Evolutionary conservation across 92 coral and sea anemone species (phyloP).

Genomic region (Bergia sp.): DNA sequence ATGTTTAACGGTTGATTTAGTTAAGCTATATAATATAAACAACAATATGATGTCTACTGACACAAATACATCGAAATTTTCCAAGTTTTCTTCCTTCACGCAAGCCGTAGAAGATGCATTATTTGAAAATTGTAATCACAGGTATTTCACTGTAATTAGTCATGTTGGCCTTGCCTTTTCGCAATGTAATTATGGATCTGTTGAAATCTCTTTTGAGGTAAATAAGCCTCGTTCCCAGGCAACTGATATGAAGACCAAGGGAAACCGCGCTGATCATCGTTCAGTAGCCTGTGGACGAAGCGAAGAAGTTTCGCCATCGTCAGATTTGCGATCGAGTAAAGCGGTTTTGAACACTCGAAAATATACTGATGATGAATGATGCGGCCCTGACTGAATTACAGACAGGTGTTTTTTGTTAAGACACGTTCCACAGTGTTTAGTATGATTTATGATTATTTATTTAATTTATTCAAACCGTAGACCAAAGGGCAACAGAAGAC

Average conservation of each 20-base stretch:
- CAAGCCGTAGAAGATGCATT: no score
- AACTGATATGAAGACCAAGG: background rate
- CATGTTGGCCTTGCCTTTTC: no score
- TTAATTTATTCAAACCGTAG: slow-evolving; percentile 20
- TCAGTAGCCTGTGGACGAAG: background rate
- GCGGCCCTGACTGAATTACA: background rate
- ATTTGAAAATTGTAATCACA: no score
- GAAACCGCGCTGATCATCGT: background rate
- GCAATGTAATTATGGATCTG: no score
- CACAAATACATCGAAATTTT: no score
- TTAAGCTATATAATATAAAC: no score
- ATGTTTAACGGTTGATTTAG: no score
- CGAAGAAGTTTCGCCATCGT: background rate
- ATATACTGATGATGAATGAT: background rate
- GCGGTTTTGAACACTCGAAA: no score
- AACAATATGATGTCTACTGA: no score
- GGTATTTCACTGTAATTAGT: no score
- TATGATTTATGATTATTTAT: background rate
- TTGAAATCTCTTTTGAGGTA: background rate
- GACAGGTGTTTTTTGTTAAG: background rate
- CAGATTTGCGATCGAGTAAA: no score
- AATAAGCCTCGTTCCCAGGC: background rate
- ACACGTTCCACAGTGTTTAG: background rate
- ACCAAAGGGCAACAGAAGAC: background rate
- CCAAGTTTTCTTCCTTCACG: no score